phyloP scores from a whole-genome alignment of 2,888 invertebrate genomes.

The Deilephila porcellus region DNA sequence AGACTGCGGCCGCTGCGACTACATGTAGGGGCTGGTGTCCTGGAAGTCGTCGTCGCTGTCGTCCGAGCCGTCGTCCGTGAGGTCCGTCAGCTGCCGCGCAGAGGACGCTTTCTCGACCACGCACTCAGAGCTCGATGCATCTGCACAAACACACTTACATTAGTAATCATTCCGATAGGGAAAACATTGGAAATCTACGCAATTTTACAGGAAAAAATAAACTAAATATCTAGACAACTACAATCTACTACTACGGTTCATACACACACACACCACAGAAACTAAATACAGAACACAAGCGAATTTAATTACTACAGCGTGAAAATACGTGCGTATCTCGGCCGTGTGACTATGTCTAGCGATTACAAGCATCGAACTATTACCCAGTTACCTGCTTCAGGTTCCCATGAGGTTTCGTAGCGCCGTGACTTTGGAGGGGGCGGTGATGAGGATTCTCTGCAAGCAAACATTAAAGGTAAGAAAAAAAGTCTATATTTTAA shows the following conservation, averaged over 20 bases:
- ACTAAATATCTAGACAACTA: background rate
- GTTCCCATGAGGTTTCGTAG: constrained; percentile 71
- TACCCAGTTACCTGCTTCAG: constrained; percentile 83
- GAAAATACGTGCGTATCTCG: constrained; percentile 24
- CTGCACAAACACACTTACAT: constrained; percentile 49
- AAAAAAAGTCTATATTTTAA: background rate
- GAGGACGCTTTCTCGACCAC: constrained; percentile 68
- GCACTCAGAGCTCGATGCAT: constrained; percentile 78
- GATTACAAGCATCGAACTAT: constrained; percentile 73
- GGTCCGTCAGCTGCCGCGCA: constrained; percentile 80
- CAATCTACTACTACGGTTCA: background rate
- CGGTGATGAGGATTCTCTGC: constrained; percentile 76
- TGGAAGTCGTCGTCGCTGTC: constrained; percentile 78
- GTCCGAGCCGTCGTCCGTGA: constrained; percentile 80
- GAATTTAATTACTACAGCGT: background rate
- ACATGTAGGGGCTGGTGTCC: constrained; percentile 78
- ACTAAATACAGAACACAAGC: background rate
- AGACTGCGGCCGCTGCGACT: constrained; percentile 43
- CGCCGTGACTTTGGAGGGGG: constrained; percentile 80
- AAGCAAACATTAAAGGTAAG: constrained; percentile 37
- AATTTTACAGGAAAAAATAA: background rate
- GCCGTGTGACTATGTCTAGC: constrained; percentile 24
- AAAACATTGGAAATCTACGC: no score
- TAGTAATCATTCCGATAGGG: background rate
- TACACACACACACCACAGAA: background rate